Percentiles rank a stretch among this genome's conserved stretches.
These are phyloP conservation scores for Coregonus clupeaformis DNA, from an alignment of 2,113 vertebrate species.

Conservation along the genomic window DNA sequence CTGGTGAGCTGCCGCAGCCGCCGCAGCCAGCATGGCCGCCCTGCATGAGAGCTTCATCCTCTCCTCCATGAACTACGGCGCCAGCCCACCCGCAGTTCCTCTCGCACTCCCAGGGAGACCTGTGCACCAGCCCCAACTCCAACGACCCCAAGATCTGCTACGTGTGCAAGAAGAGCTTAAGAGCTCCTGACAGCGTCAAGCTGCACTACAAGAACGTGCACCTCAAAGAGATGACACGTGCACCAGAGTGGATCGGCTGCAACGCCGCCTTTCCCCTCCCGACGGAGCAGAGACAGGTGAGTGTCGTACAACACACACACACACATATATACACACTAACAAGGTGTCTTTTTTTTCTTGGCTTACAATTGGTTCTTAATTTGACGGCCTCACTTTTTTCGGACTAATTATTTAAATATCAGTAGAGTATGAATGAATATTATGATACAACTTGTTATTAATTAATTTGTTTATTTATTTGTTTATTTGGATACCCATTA, in stretches of 20 bases:
- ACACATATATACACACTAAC: neutral
- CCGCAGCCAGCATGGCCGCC: constrained; percentile 90
- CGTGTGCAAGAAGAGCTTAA: constrained; percentile 99
- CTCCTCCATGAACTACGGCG: constrained; percentile 91
- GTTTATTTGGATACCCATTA: neutral
- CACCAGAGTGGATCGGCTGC: constrained; percentile 96
- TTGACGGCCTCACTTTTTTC: too few species aligned
- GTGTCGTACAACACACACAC: constrained; percentile 42
- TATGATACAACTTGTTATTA: constrained; percentile 15
- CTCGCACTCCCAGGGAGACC: constrained; percentile 90
- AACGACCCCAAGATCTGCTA: constrained; percentile 97
- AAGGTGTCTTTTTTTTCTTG: too few species aligned
- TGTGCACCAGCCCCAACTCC: constrained; percentile 89
- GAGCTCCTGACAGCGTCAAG: constrained; percentile 99
- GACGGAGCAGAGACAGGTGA: constrained; percentile 99
- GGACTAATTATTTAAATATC: too few species aligned
- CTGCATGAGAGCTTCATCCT: constrained; percentile 95
- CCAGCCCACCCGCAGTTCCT: constrained; percentile 93
- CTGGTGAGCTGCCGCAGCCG: constrained; percentile 83
- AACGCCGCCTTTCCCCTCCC: constrained; percentile 97
- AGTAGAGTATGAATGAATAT: too few species aligned
- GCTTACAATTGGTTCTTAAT: too few species aligned
- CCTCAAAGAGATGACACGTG: constrained; percentile 99
- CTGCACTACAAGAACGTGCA: constrained; percentile 99
- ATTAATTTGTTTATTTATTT: too few species aligned